Conservation (phyloP, 2,797 vertebrate genomes). For the Sarcophilus harrisii region DNA sequence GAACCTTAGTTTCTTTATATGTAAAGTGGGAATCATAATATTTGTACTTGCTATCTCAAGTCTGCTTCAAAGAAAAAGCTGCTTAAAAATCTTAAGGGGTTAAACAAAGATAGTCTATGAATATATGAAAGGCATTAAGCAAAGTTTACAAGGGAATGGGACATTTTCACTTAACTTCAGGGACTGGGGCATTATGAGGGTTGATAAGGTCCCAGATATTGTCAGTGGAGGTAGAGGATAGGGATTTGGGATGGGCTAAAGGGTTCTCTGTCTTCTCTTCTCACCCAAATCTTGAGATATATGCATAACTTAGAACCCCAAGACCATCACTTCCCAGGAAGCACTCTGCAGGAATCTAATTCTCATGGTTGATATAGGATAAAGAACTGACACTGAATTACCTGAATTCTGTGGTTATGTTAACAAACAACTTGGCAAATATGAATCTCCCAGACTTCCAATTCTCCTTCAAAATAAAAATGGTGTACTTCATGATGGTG, state of each 20-base stretch:
- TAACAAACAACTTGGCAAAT: constrained; percentile 37
- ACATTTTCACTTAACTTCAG: neutral
- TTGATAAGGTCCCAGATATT: neutral
- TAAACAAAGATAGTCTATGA: neutral
- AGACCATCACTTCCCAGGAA: neutral
- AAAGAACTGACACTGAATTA: constrained; percentile 28
- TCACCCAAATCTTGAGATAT: neutral
- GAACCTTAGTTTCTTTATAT: neutral
- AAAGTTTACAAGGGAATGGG: neutral
- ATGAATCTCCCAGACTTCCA: fast-evolving
- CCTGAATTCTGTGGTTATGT: constrained; percentile 8
- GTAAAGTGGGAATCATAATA: neutral
- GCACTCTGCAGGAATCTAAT: constrained; percentile 10
- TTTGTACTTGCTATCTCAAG: neutral
- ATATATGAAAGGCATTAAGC: neutral
- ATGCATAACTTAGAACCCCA: neutral
- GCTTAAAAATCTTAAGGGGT: neutral
- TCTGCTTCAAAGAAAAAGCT: neutral
- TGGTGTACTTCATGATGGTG: constrained; percentile 35
- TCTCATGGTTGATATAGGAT: constrained; percentile 24
- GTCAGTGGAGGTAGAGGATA: neutral
- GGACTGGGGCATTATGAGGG: neutral
- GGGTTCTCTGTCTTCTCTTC: neutral
- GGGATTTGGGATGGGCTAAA: neutral
- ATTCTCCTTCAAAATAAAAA: constrained; percentile 14